phyloP scores from a whole-genome alignment of 2,888 invertebrate genomes.

The Biston betularia region DNA sequence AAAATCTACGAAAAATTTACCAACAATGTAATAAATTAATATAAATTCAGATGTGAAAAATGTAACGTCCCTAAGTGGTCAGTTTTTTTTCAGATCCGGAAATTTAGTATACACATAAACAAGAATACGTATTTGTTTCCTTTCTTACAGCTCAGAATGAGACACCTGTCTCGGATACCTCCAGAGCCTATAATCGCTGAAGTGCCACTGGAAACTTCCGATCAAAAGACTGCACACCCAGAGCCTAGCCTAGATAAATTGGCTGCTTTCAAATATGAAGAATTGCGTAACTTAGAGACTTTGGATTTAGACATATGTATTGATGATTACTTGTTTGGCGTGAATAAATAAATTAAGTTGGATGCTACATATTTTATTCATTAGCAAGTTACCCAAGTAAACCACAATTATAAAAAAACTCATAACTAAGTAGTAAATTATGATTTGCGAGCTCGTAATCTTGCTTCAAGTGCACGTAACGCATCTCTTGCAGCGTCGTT shows the following conservation, averaged over 20 bases:
- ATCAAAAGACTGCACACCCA: slow-evolving; percentile 59
- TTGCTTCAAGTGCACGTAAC: slow-evolving; percentile 62
- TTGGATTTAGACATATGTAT: slow-evolving; percentile 69
- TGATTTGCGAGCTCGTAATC: slow-evolving; percentile 53
- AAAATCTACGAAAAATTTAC: no score
- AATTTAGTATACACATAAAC: no score
- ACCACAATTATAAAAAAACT: not conserved
- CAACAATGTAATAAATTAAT: no score
- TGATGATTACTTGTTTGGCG: slow-evolving; percentile 59
- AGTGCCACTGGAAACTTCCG: slow-evolving; percentile 35
- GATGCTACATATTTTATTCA: not conserved
- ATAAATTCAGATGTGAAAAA: no score
- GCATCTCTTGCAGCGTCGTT: slow-evolving; percentile 70
- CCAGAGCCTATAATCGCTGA: slow-evolving; percentile 51
- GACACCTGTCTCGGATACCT: slow-evolving; percentile 64
- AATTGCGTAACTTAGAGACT: slow-evolving; percentile 66
- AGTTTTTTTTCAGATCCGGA: no score
- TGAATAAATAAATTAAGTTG: slow-evolving; percentile 45
- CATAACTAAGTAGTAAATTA: slow-evolving; percentile 1
- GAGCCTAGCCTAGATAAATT: slow-evolving; percentile 70
- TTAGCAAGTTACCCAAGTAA: not conserved
- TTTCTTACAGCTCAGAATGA: slow-evolving; percentile 66
- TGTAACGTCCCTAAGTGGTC: no score
- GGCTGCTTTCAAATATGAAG: slow-evolving; percentile 66
- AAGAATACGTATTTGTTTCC: not conserved